Conservation (phyloP, 2,888 invertebrate species). For the Conus canariensis region DNA sequence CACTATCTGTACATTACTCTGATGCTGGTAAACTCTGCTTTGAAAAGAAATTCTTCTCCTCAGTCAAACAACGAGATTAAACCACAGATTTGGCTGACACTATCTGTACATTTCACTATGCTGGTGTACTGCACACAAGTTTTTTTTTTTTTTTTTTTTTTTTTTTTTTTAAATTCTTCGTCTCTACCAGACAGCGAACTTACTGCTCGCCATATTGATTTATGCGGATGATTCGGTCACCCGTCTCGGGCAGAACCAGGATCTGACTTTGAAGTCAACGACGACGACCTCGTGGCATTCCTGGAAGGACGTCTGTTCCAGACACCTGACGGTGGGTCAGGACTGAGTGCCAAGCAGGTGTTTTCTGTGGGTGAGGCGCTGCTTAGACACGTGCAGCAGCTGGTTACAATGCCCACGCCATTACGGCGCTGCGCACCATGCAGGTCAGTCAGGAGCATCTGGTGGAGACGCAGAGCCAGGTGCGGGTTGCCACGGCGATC, state of each 20-base stretch:
- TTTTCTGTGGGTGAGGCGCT: conserved; percentile 85
- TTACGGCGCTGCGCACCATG: conserved; percentile 81
- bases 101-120: neutral
- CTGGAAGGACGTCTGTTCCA: neutral
- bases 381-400: conserved; percentile 88
- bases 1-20: too few relatives aligned
- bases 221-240: neutral
- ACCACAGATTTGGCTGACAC: too few relatives aligned
- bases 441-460: conserved; percentile 31
- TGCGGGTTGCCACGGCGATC: conserved; percentile 76
- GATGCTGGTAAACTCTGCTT: too few relatives aligned
- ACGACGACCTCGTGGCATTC: neutral
- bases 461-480: conserved; percentile 56
- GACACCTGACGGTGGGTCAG: neutral
- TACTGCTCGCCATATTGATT: too few relatives aligned
- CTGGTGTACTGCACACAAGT: neutral
- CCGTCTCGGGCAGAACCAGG: neutral
- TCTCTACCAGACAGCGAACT: too few relatives aligned
- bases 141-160: too few relatives aligned
- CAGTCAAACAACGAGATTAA: too few relatives aligned
- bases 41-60: too few relatives aligned
- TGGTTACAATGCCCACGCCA: conserved; percentile 91
- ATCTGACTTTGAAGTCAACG: too few relatives aligned
- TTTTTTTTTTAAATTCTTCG: too few relatives aligned
- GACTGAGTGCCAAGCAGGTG: conserved; percentile 39